Conservation (phyloP, 2,797 vertebrate species). For the Loris lydekkerianus region DNA sequence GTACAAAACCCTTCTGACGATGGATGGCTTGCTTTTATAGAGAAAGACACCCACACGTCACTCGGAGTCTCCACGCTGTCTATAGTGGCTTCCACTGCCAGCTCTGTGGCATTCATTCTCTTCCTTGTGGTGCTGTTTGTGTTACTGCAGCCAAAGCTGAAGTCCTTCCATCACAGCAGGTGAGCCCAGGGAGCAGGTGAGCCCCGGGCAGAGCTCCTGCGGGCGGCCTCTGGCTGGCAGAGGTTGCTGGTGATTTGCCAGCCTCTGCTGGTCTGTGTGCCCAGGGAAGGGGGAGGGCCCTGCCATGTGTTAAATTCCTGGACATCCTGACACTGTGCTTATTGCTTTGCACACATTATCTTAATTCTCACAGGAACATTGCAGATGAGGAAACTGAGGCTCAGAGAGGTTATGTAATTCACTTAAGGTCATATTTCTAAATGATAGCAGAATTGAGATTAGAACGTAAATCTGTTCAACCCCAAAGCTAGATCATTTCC, state of each 20-base stretch:
- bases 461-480: neutral
- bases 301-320: neutral
- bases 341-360: neutral
- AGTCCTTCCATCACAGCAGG: conserved; percentile 97
- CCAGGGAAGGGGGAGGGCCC: neutral
- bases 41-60: conserved; percentile 90
- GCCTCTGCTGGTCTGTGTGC: neutral
- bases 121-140: conserved; percentile 97
- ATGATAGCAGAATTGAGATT: neutral
- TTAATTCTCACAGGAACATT: neutral
- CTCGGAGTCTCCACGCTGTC: conserved; percentile 95
- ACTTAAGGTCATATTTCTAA: neutral
- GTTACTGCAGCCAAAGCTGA: conserved; percentile 96
- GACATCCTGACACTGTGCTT: neutral
- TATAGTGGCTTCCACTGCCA: conserved; percentile 97
- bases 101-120: conserved; percentile 95
- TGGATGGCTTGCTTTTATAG: conserved; percentile 86
- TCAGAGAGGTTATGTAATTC: neutral
- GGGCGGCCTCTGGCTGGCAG: neutral
- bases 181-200: conserved; percentile 92
- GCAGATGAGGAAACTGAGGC: neutral
- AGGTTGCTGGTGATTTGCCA: neutral
- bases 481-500: neutral
- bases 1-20: neutral
- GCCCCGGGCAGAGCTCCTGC: conserved; percentile 12